Percentiles rank a stretch among this genome's conserved stretches.
Conservation (phyloP, 2,113 vertebrate genomes). For the Ceyx margarethae region DNA sequence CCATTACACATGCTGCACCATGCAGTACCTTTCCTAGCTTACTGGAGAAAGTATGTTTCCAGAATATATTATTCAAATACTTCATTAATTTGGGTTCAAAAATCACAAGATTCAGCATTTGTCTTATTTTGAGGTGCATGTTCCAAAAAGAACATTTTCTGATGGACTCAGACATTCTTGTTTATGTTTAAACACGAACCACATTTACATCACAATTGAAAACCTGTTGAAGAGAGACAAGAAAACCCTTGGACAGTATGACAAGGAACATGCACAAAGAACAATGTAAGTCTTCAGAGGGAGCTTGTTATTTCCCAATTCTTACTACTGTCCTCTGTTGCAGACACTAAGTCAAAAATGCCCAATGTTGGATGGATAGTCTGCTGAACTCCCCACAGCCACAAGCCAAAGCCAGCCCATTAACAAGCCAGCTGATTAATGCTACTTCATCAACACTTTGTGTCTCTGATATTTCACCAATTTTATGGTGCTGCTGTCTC, state of each 20-base stretch:
- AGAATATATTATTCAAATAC: constrained; percentile 19
- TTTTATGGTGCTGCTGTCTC: rapidly evolving
- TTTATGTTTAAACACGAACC: not conserved
- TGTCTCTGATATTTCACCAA: not conserved
- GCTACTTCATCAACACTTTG: not conserved
- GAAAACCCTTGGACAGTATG: not conserved
- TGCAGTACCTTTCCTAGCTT: not conserved
- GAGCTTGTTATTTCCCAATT: not conserved
- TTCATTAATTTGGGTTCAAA: constrained; percentile 12
- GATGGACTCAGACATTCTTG: not conserved
- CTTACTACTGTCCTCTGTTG: not conserved
- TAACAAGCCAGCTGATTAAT: not conserved
- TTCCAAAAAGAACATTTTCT: not conserved
- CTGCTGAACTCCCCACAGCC: not conserved
- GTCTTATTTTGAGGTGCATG: not conserved
- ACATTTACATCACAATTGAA: not conserved
- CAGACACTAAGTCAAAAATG: not conserved
- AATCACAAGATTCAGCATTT: not conserved
- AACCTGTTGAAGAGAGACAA: not conserved
- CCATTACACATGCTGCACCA: constrained; percentile 5
- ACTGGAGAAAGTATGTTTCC: not conserved
- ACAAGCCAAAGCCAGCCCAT: not conserved
- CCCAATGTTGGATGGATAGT: not conserved
- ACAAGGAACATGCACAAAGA: not conserved
- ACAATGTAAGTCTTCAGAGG: not conserved